Conservation (phyloP, 2,113 vertebrate genomes). For the Australoheros scitulus region DNA sequence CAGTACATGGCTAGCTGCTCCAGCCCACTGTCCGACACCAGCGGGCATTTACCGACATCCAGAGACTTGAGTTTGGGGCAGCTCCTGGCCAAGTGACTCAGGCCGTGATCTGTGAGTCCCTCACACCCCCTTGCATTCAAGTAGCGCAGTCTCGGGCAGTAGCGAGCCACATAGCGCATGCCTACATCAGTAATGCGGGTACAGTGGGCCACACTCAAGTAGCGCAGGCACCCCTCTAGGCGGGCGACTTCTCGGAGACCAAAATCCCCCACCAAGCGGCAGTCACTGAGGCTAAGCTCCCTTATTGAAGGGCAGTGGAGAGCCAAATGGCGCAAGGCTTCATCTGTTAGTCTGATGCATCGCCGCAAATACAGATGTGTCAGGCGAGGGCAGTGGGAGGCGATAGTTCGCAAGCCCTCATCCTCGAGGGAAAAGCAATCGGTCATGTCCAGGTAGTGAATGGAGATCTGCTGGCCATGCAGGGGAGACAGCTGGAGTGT, state of each 20-base stretch:
- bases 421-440: conserved; percentile 97
- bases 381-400: conserved; percentile 94
- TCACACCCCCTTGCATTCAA: conserved; percentile 96
- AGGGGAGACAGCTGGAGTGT: conserved; percentile 91
- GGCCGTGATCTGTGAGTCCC: conserved; percentile 95
- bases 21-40: conserved; percentile 93
- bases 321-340: conserved; percentile 92
- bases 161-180: conserved; percentile 94
- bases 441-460: conserved; percentile 97
- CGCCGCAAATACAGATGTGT: conserved; percentile 97
- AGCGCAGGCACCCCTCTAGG: conserved; percentile 92
- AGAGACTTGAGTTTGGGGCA: conserved; percentile 94
- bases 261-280: conserved; percentile 93
- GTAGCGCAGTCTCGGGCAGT: conserved; percentile 97
- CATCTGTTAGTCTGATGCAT: conserved; percentile 92
- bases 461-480: conserved; percentile 96
- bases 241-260: conserved; percentile 95
- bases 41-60: conserved; percentile 95
- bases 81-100: conserved; percentile 94
- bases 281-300: conserved; percentile 97
- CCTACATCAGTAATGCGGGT: conserved; percentile 95
- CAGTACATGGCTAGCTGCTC: conserved; percentile 93
- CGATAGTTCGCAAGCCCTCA: conserved; percentile 94
- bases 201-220: conserved; percentile 97
- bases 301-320: conserved; percentile 91